Base-by-base conservation (phyloP, 2,113 vertebrate genomes). In the Sitta europaea region DNA sequence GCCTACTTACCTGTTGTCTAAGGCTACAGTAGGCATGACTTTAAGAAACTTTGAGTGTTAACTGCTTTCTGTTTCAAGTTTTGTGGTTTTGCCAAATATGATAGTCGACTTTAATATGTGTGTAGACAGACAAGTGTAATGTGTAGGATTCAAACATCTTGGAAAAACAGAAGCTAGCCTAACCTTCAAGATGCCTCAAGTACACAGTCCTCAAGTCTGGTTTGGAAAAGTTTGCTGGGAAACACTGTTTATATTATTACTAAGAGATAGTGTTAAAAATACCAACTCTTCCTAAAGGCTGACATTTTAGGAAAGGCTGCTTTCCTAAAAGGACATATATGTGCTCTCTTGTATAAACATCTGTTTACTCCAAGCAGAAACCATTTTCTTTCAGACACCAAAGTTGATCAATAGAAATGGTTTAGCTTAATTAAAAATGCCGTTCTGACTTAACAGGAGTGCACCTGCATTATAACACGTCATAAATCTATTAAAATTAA, bases 71-170 rank as follows among this genome's bases (percentile, higher is more conserved):
- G 33, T 47, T 70, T 95, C 38, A 45, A 1, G 62, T 90, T 93
- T 96, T 93, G 53, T 95, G 87, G 33, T 85, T 75, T 75, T n/a
- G 23, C 66, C 92, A 96, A 94, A 91, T 94, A 70, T 81, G 62
- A 62, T 36, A 95, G 81, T 66, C 90, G 58, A 63, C 9, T 53
- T 86, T 87, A 92, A 74, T 91, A 95, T 97, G 63, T 87, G 74
- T 88, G 78, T 91, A 76, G 38, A 65, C 29, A 92, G 53, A 73
- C 61, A 70, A 70, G 35, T 47, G 29, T 72, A 62, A 68, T 24
- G 5, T 79, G 51, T 93, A 58, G 25, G 9, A 73, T 95, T 92
- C 29, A 71, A 79, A 53, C 36, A 57, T 58, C 53, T 61, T 71
- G 54, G 53, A n/a, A 89, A 90, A 96, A 53, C 61, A 95, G 81